Evolutionary conservation across 1,140 invertebrate genomes (phyloP).

Genomic region (Drosophila suzukii): DNA sequence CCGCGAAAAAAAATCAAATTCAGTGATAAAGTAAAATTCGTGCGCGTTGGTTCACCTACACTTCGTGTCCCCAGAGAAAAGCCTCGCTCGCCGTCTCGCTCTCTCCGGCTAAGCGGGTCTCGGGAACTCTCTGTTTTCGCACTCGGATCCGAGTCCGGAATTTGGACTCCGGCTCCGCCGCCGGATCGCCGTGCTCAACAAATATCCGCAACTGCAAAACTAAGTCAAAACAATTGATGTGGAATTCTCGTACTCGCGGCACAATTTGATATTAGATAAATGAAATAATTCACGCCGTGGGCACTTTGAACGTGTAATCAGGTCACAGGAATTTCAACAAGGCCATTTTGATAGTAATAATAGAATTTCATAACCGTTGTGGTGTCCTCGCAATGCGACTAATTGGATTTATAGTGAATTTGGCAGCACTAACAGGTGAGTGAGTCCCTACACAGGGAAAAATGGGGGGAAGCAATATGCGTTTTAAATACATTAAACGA

Average conservation of each 20-base stretch:
- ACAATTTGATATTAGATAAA: constrained; percentile 43
- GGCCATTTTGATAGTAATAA: constrained; percentile 31
- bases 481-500: too few relatives aligned
- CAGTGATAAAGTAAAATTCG: constrained; percentile 71
- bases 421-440: constrained; percentile 76
- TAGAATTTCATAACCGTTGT: constrained; percentile 8
- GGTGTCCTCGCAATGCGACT: constrained; percentile 45
- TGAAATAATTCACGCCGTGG: constrained; percentile 43
- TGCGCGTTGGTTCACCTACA: constrained; percentile 63
- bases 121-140: constrained; percentile 13
- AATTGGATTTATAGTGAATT: constrained; percentile 77
- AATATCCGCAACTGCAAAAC: constrained; percentile 26
- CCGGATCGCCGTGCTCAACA: constrained; percentile 44
- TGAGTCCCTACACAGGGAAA: constrained; percentile 16
- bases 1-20: constrained; percentile 69
- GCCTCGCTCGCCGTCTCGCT: constrained; percentile 18
- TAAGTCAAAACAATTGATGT: constrained; percentile 42
- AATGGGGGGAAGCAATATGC: neutral
- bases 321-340: constrained; percentile 11
- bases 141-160: constrained; percentile 59
- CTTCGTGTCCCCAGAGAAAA: constrained; percentile 58
- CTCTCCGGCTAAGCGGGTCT: constrained; percentile 32
- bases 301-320: constrained; percentile 3
- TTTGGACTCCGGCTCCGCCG: constrained; percentile 29
- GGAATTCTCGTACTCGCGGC: constrained; percentile 25